Percentiles rank a stretch among this genome's conserved stretches.
Conservation (phyloP, 2,113 vertebrate genomes). For the Benitochromis conjunctus region DNA sequence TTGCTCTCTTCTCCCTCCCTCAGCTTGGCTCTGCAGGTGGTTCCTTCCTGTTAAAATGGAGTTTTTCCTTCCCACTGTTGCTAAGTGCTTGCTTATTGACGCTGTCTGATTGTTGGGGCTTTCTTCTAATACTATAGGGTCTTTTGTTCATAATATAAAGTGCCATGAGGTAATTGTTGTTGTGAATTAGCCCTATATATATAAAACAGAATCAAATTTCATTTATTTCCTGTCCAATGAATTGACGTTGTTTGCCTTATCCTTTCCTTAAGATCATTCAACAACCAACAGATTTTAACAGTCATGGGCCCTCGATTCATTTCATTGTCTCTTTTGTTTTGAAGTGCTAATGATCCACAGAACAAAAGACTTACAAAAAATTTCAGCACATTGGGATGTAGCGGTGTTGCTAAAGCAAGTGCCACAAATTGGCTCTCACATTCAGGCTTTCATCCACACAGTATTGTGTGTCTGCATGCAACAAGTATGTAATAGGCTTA, state of each 20-base stretch:
- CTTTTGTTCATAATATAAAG: not conserved
- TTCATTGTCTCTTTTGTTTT: slow-evolving; percentile 11
- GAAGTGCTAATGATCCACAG: slow-evolving; percentile 30
- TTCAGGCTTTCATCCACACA: slow-evolving; percentile 11
- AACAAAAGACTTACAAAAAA: slow-evolving; percentile 15
- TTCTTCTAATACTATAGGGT: not conserved
- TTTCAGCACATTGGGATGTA: not conserved
- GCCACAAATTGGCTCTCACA: slow-evolving; percentile 46
- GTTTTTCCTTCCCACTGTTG: not conserved
- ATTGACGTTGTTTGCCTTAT: not conserved
- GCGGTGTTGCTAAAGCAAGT: slow-evolving; percentile 30
- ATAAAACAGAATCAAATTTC: not conserved
- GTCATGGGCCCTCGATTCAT: not conserved
- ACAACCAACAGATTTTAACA: not conserved
- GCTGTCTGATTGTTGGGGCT: not conserved
- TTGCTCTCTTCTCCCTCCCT: not conserved
- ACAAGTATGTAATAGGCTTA: slow-evolving; percentile 71
- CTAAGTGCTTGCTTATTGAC: not conserved
- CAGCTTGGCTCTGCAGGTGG: not conserved
- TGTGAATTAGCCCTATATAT: not conserved
- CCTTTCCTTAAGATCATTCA: not conserved
- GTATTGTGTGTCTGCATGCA: slow-evolving; percentile 52
- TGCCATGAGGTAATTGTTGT: not conserved
- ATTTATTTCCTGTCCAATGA: not conserved
- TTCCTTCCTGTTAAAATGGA: not conserved